A percentile compares a stretch with the other conserved stretches of the same genome.
Evolutionary conservation across 2,888 invertebrate species (phyloP).

Genomic region (Cephalotes varians): DNA sequence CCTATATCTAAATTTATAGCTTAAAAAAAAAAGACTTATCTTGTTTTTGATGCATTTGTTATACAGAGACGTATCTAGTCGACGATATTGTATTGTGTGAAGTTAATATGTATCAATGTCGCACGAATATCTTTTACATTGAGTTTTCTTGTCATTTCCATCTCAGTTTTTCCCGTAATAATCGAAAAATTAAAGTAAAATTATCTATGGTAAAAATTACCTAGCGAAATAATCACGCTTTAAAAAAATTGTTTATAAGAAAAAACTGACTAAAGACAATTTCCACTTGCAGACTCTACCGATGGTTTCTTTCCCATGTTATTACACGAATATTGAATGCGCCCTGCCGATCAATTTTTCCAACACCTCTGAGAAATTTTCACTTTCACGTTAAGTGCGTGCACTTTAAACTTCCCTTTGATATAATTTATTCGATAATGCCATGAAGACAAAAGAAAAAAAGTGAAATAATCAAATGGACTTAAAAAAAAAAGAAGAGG

Average conservation of each 20-base stretch:
- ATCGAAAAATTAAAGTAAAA: not conserved
- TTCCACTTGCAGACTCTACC: not conserved
- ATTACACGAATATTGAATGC: not conserved
- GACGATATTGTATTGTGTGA: not conserved
- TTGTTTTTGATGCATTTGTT: not conserved
- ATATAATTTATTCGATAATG: not conserved
- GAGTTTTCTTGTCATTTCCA: not conserved
- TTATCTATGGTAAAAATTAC: not conserved
- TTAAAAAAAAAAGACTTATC: not conserved
- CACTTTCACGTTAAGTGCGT: not conserved
- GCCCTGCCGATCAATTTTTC: not conserved
- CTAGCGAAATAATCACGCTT: not conserved
- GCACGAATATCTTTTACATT: not conserved
- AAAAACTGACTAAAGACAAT: slow-evolving; percentile 8
- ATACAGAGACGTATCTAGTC: not conserved
- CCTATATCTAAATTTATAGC: not conserved
- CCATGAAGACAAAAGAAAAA: not conserved
- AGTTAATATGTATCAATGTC: not conserved
- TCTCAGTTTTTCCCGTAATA: not conserved
- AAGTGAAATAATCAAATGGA: not conserved
- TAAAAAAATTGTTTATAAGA: not conserved
- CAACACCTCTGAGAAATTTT: not conserved
- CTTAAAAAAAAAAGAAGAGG: not conserved
- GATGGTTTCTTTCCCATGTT: not conserved
- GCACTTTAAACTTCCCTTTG: not conserved